phyloP scores from a whole-genome alignment of 2,888 invertebrate species.

The Apodemia duryi region DNA sequence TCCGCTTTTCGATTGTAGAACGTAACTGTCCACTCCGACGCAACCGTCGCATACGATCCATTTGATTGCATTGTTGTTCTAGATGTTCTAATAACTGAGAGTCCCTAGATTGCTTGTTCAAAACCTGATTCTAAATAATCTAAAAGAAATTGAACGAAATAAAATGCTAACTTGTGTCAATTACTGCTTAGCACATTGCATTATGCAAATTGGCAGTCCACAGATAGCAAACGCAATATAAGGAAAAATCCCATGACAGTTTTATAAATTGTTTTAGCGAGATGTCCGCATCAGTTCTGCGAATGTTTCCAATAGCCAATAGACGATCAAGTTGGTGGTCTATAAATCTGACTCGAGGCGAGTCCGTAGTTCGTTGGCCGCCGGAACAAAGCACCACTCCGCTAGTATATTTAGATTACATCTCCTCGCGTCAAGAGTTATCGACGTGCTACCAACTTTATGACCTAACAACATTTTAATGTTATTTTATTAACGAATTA shows the following conservation, averaged over 20 bases:
- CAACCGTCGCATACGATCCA: too few species aligned
- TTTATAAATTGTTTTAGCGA: not conserved
- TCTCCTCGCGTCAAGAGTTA: conserved; percentile 11
- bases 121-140: too few species aligned
- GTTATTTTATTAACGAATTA: conserved; percentile 5
- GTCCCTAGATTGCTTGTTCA: too few species aligned
- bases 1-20: too few species aligned
- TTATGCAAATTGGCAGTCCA: not conserved
- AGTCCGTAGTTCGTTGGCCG: conserved; percentile 17
- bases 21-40: too few species aligned
- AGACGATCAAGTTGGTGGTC: conserved; percentile 17
- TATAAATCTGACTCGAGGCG: conserved; percentile 24
- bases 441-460: conserved; percentile 12
- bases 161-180: too few species aligned
- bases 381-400: not conserved
- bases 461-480: conserved; percentile 8
- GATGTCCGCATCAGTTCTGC: conserved; percentile 16
- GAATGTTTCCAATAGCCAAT: conserved; percentile 23
- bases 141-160: too few species aligned
- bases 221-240: conserved; percentile 2
- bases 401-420: not conserved
- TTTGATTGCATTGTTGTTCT: too few species aligned
- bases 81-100: too few species aligned
- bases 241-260: not conserved
- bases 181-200: too few species aligned